A percentile compares a stretch with the other conserved stretches of the same genome.
Conservation (phyloP, 2,113 vertebrate species). For the Proteles cristata region DNA sequence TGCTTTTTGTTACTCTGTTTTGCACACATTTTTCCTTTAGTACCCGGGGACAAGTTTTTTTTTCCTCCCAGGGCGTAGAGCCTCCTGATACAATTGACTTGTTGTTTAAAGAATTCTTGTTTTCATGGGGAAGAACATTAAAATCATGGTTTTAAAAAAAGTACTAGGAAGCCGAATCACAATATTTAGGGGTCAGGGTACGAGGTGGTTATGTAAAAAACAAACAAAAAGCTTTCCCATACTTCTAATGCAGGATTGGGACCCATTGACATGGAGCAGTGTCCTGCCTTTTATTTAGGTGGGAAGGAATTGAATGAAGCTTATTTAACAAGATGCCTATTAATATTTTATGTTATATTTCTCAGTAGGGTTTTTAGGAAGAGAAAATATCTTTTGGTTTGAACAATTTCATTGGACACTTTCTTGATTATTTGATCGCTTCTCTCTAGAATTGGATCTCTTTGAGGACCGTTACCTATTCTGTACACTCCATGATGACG, state of each 20-base stretch:
- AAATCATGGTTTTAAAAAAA: not conserved
- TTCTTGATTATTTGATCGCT: conserved; percentile 34
- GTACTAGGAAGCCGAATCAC: not conserved
- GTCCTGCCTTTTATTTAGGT: conserved; percentile 26
- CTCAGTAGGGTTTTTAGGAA: not conserved
- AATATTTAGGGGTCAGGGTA: not conserved
- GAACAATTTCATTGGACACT: conserved; percentile 23
- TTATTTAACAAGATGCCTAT: conserved; percentile 12
- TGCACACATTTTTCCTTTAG: conserved; percentile 38
- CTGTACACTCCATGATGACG: not conserved
- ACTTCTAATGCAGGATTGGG: not conserved
- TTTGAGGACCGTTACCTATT: not conserved
- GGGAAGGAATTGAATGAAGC: conserved; percentile 21
- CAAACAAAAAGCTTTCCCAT: not conserved
- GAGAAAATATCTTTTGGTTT: conserved; percentile 17
- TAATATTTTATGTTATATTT: conserved; percentile 42
- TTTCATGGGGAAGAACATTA: not conserved
- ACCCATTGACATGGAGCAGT: not conserved
- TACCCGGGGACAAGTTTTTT: conserved; percentile 39
- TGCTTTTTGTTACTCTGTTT: conserved; percentile 41
- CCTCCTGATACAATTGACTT: conserved; percentile 35
- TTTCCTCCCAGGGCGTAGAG: conserved; percentile 41
- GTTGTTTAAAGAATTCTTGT: not conserved
- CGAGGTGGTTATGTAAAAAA: not conserved
- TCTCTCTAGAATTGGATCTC: not conserved